Evolutionary conservation across 1,140 invertebrate genomes (phyloP), one percentile per base, ranked within the genome.

Genomic region (Aphelenchoides fujianensis): DNA sequence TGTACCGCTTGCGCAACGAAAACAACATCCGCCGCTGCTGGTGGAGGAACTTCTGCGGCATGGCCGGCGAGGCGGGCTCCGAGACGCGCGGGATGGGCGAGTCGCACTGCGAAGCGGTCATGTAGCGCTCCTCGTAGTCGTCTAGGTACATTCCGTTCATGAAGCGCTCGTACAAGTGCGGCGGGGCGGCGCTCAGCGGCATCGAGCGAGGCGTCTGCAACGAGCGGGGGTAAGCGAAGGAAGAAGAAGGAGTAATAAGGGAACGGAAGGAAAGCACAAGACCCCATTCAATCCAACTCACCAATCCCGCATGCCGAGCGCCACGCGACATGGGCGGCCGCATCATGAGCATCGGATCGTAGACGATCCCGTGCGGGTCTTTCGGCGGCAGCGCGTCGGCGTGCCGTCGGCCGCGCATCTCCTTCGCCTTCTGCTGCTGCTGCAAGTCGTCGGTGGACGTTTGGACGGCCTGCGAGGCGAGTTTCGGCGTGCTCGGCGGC

Each of bases 31-130:
- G 73, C 0, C 80, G 68, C 36, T 78, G 74, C 2, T 72, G 67
- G 30, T 77, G 71, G n/a, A n/a, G n/a, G 69, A 84, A 81, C 66
- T 83, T 85, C 61, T 76, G 80, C n/a, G 83, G 77, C 30, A 83
- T 32, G 30, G 81, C 81, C 5, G 81, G 81, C 35, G 69, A 73
- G 19, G 81, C 78, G 63, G 55, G 68, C 41, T 70, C 66, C 19
- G 23, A 41, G 54, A 72, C 62, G 31, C 64, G 16, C 19, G 76
- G 76, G 36, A 81, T 80, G 0, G 69, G 69, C 0, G 68, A 71
- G 27, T 81, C 76, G 32, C 79, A 75, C 2, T 55, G 55, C 0
- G 70, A 73, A 71, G 68, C 19, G 3, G 71, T 27, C 0, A 71
- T 9, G 32, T 31, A 73, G 9, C 70, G 2, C 16, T 72, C 66